Evolutionary conservation across 2,888 invertebrate species (phyloP).

Genomic region (Tinea pellionella): DNA sequence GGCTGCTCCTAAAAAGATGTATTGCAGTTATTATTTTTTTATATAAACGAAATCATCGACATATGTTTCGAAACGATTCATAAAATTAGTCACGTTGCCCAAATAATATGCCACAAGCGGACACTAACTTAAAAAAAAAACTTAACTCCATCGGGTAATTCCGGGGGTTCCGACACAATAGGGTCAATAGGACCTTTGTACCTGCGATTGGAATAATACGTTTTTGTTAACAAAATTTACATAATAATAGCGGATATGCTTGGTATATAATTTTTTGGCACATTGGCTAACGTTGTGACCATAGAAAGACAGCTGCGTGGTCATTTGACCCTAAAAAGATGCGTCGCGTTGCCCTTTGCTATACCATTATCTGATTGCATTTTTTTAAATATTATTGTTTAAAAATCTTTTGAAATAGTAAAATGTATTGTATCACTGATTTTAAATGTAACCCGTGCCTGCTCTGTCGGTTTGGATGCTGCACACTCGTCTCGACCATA

Average conservation of each 20-base stretch:
- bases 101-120: slow-evolving; percentile 12
- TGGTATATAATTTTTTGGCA: slow-evolving; percentile 44
- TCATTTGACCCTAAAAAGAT: slow-evolving; percentile 29
- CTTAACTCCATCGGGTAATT: slow-evolving; percentile 32
- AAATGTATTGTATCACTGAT: too few relatives aligned
- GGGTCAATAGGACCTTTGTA: slow-evolving; percentile 25
- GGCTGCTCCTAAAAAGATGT: too few relatives aligned
- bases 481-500: too few relatives aligned
- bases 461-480: too few relatives aligned
- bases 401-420: neutral
- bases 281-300: slow-evolving; percentile 48
- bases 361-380: neutral
- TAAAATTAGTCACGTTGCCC: slow-evolving; percentile 50
- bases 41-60: neutral
- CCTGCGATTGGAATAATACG: slow-evolving; percentile 58
- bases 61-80: slow-evolving; percentile 28
- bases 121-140: slow-evolving; percentile 25
- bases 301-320: slow-evolving; percentile 51
- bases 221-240: slow-evolving; percentile 43
- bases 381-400: neutral
- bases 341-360: neutral
- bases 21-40: too few relatives aligned
- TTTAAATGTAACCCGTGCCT: too few relatives aligned
- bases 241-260: slow-evolving; percentile 53
- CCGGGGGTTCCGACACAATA: slow-evolving; percentile 30